phyloP scores from a whole-genome alignment of 92 coral and sea anemone genomes.

The Galaxea fascicularis region DNA sequence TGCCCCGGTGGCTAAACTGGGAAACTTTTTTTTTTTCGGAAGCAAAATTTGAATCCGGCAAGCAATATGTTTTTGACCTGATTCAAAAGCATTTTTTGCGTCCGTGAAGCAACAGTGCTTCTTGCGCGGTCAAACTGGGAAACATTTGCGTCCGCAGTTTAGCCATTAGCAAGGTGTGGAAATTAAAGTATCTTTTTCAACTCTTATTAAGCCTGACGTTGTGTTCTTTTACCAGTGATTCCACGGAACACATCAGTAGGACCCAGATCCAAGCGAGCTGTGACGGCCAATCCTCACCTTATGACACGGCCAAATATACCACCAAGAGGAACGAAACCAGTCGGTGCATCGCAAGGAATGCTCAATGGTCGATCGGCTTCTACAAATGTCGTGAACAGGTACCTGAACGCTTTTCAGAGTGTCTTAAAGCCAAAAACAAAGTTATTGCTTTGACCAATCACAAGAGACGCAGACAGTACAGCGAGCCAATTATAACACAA shows the following conservation, averaged over 20 bases:
- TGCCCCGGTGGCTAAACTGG: too few relatives aligned
- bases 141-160: too few relatives aligned
- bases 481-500: too few relatives aligned
- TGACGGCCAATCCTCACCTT: slow-evolving; percentile 83
- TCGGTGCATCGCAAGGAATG: slow-evolving; percentile 60
- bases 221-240: slow-evolving; percentile 19
- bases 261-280: slow-evolving; percentile 87
- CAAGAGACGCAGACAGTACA: too few relatives aligned
- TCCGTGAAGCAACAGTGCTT: too few relatives aligned
- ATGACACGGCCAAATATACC: slow-evolving; percentile 82
- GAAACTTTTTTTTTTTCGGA: too few relatives aligned
- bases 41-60: too few relatives aligned
- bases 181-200: neutral
- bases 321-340: slow-evolving; percentile 66
- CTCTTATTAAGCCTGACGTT: neutral
- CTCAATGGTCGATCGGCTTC: slow-evolving; percentile 82
- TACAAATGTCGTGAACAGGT: slow-evolving; percentile 81
- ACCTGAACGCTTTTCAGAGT: neutral
- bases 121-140: too few relatives aligned
- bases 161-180: neutral
- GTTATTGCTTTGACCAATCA: too few relatives aligned
- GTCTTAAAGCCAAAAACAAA: too few relatives aligned
- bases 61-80: too few relatives aligned
- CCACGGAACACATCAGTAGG: slow-evolving; percentile 75
- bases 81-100: too few relatives aligned